phyloP scores from a whole-genome alignment of 2,113 vertebrate genomes.

The Zosterops lateralis region DNA sequence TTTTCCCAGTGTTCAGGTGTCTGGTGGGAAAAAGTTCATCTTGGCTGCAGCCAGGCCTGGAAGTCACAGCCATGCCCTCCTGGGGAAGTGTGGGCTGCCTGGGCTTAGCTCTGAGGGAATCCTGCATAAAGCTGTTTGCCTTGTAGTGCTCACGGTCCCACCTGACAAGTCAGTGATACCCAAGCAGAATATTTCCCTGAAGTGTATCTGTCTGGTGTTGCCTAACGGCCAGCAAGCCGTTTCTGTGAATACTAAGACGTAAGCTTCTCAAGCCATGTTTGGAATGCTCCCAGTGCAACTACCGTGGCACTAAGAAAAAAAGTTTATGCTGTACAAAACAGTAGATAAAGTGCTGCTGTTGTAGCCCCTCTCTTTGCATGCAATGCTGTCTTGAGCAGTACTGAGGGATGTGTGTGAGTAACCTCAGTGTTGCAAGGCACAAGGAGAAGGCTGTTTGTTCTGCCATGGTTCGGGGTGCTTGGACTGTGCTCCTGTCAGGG shows the following conservation, averaged over 20 bases:
- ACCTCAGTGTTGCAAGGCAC: rapidly evolving
- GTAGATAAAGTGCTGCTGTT: background rate
- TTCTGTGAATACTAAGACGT: background rate
- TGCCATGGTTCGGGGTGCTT: background rate
- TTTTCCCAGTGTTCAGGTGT: background rate
- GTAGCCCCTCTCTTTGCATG: background rate
- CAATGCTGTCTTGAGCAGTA: background rate
- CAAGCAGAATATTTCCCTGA: background rate
- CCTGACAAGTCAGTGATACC: background rate
- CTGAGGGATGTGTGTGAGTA: background rate
- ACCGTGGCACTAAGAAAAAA: background rate
- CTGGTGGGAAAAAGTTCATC: background rate
- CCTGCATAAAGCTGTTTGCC: background rate
- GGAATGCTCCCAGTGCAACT: background rate
- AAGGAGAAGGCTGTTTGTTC: background rate
- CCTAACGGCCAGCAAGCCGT: background rate
- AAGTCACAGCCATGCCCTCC: background rate
- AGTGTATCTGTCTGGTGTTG: background rate
- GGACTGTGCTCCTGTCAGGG: background rate
- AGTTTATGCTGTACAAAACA: background rate
- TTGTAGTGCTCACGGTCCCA: background rate
- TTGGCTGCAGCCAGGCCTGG: background rate
- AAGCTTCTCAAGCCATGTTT: background rate
- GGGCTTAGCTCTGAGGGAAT: background rate
- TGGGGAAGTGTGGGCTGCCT: background rate